Percentiles rank a stretch among this genome's conserved stretches.
phyloP scores from a whole-genome alignment of 2,113 vertebrate genomes.

The Sebastes fasciatus region DNA sequence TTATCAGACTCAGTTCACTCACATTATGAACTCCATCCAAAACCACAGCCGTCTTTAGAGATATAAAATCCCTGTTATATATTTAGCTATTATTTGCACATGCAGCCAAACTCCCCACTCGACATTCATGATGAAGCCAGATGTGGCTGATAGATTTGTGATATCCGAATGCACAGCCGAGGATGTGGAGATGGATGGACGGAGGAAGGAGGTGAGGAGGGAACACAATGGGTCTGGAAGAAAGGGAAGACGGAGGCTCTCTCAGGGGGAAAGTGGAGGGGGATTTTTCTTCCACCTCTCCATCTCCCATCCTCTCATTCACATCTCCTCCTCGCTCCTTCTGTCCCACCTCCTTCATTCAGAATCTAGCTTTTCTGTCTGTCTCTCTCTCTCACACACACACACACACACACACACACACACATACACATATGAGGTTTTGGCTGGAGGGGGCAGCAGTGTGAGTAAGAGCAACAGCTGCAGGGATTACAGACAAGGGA shows the following conservation, averaged over 20 bases:
- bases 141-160: constrained; percentile 77
- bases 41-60: constrained; percentile 30
- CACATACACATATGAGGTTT: constrained; percentile 47
- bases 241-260: constrained; percentile 60
- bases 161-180: constrained; percentile 60
- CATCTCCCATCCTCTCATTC: constrained; percentile 65
- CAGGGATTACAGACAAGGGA: constrained; percentile 72
- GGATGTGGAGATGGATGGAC: constrained; percentile 73
- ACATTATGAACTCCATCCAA: constrained; percentile 36
- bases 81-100: constrained; percentile 57
- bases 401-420: constrained; percentile 13
- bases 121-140: constrained; percentile 55
- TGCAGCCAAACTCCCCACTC: constrained; percentile 39
- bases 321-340: constrained; percentile 43
- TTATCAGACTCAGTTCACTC: constrained; percentile 30
- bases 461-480: constrained; percentile 79
- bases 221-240: constrained; percentile 73
- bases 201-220: constrained; percentile 75
- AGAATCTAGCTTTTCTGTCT: constrained; percentile 40
- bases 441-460: constrained; percentile 61
- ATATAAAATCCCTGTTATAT: constrained; percentile 49
- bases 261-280: constrained; percentile 41
- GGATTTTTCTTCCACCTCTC: constrained; percentile 49
- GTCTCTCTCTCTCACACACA: background rate
- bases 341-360: constrained; percentile 19